Percentiles rank a stretch among this genome's conserved stretches.
phyloP scores from a whole-genome alignment of 1,140 invertebrate genomes.

The Metaphire vulgaris region DNA sequence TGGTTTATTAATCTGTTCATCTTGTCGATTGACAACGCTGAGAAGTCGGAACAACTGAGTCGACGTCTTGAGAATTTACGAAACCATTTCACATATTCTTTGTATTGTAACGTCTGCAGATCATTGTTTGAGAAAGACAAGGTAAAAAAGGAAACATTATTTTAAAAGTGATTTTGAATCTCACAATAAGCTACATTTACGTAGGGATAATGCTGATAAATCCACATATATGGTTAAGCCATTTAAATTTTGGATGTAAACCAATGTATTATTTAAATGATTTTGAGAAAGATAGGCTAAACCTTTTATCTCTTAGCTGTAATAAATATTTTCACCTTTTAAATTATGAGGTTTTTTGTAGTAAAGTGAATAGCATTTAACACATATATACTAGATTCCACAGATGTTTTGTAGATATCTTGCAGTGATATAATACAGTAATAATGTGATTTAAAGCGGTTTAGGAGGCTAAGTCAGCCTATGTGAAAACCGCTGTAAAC shows the following conservation, averaged over 20 bases:
- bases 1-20: constrained; percentile 92
- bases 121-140: constrained; percentile 92
- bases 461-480: no score
- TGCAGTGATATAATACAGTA: no score
- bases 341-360: no score
- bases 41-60: constrained; percentile 71
- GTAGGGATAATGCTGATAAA: background rate
- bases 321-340: background rate
- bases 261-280: background rate
- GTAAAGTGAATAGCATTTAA: no score
- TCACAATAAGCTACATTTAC: background rate
- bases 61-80: constrained; percentile 67
- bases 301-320: background rate
- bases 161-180: constrained; percentile 43
- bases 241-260: background rate
- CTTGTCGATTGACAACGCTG: constrained; percentile 80
- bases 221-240: background rate
- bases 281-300: background rate
- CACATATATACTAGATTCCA: no score
- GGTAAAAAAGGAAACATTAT: constrained; percentile 44
- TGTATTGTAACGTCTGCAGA: constrained; percentile 85
- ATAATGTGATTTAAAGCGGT: no score
- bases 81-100: constrained; percentile 77
- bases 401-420: no score
- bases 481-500: no score